Percentiles rank a stretch among this genome's conserved stretches.
Conservation (phyloP, 2,888 invertebrate species). For the Lomographa bimaculata region DNA sequence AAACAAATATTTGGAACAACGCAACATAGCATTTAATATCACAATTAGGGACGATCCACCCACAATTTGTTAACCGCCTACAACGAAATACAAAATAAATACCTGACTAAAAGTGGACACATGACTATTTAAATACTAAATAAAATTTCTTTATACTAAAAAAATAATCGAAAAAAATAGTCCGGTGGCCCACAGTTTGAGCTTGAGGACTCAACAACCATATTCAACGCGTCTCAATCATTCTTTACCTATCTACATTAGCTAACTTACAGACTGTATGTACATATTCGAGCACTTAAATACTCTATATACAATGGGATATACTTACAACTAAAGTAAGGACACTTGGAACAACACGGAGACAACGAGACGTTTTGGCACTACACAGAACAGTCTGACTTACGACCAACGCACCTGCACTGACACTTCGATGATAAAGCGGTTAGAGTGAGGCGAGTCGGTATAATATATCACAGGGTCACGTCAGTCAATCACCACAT, state of each 20-base stretch:
- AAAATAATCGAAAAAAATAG: conserved; percentile 31
- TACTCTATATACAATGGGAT: conserved; percentile 48
- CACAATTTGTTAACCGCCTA: conserved; percentile 36
- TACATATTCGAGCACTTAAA: conserved; percentile 57
- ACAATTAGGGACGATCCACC: conserved; percentile 37
- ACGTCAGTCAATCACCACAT: conserved; percentile 96
- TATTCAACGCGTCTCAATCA: conserved; percentile 16
- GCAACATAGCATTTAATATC: conserved; percentile 29
- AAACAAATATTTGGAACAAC: conserved; percentile 9
- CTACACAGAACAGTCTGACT: conserved; percentile 34
- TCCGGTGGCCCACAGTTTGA: conserved; percentile 23
- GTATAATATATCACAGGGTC: conserved; percentile 34
- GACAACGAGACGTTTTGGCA: conserved; percentile 44
- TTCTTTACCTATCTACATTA: conserved; percentile 47
- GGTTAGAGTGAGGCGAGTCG: conserved; percentile 16
- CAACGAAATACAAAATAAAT: conserved; percentile 52
- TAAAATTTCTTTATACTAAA: conserved; percentile 32
- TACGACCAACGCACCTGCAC: conserved; percentile 15
- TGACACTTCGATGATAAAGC: conserved; percentile 1
- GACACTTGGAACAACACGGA: conserved; percentile 67
- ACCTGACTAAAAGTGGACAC: conserved; percentile 52
- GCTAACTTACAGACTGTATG: conserved; percentile 49
- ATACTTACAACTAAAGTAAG: conserved; percentile 68
- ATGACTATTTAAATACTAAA: conserved; percentile 38
- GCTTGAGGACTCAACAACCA: conserved; percentile 8